These are phyloP conservation scores for Diorhabda elongata DNA, from an alignment of 1,140 invertebrate genomes.

Conservation along the genomic window DNA sequence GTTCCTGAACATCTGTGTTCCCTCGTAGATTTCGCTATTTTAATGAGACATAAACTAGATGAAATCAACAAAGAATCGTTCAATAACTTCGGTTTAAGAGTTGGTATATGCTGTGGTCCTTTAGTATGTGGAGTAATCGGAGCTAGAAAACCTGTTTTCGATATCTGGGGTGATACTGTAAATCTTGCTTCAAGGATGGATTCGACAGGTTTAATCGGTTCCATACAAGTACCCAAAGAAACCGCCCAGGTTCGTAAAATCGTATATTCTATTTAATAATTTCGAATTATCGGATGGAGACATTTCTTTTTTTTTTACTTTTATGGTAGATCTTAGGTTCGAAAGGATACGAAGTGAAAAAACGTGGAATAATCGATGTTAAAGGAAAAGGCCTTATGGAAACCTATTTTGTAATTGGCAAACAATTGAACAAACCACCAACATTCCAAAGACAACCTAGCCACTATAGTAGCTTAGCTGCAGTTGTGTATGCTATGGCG, in stretches of 20 bases:
- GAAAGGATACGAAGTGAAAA: slow-evolving; percentile 67
- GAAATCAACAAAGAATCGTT: slow-evolving; percentile 96
- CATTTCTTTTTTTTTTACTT: background rate
- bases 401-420: slow-evolving; percentile 81
- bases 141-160: slow-evolving; percentile 94
- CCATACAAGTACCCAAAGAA: slow-evolving; percentile 82
- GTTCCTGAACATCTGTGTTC: slow-evolving; percentile 77
- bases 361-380: slow-evolving; percentile 79
- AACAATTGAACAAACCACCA: slow-evolving; percentile 51
- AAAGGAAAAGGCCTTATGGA: slow-evolving; percentile 96
- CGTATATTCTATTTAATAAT: background rate
- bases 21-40: slow-evolving; percentile 90
- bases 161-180: slow-evolving; percentile 94
- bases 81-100: slow-evolving; percentile 92
- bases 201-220: slow-evolving; percentile 79
- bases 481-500: slow-evolving; percentile 84
- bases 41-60: slow-evolving; percentile 83
- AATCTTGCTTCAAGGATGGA: slow-evolving; percentile 95
- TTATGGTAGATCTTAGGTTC: slow-evolving; percentile 62
- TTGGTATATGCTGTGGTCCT: slow-evolving; percentile 89
- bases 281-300: background rate
- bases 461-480: slow-evolving; percentile 73
- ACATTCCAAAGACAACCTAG: slow-evolving; percentile 62
- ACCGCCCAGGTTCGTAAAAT: slow-evolving; percentile 64
- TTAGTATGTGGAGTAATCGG: slow-evolving; percentile 97